phyloP scores from a whole-genome alignment of 1,140 invertebrate species.

The Drepana arcuata region DNA sequence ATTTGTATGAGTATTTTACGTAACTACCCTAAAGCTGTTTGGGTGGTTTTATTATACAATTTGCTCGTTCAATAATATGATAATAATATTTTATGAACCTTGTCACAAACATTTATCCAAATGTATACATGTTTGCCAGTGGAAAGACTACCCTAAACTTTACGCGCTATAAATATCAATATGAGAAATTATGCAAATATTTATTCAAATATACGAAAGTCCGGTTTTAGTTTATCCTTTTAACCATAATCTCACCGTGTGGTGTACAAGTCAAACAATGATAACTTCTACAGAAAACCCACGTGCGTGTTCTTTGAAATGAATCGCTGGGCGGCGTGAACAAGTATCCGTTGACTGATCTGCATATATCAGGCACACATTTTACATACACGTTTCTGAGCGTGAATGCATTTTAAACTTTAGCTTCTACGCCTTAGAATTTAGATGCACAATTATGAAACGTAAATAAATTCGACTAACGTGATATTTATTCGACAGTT shows the following conservation, averaged over 20 bases:
- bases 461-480: too few relatives aligned
- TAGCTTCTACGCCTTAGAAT: too few relatives aligned
- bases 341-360: slow-evolving; percentile 52
- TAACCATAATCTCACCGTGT: slow-evolving; percentile 7
- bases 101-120: too few relatives aligned
- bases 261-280: slow-evolving; percentile 39
- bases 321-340: slow-evolving; percentile 31
- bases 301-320: slow-evolving; percentile 30
- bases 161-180: too few relatives aligned
- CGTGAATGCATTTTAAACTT: slow-evolving; percentile 12
- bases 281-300: slow-evolving; percentile 36
- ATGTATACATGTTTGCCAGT: too few relatives aligned
- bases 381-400: slow-evolving; percentile 22
- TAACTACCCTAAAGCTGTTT: too few relatives aligned
- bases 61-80: too few relatives aligned
- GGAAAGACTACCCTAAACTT: slow-evolving; percentile 4
- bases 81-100: too few relatives aligned
- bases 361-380: slow-evolving; percentile 42
- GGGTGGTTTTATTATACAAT: too few relatives aligned
- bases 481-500: too few relatives aligned
- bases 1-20: too few relatives aligned
- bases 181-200: slow-evolving; percentile 12
- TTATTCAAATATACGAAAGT: slow-evolving; percentile 12
- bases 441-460: neutral
- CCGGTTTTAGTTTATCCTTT: slow-evolving; percentile 7